Conservation (phyloP, 2,888 invertebrate species). For the Leptarthrus brevirostris region DNA sequence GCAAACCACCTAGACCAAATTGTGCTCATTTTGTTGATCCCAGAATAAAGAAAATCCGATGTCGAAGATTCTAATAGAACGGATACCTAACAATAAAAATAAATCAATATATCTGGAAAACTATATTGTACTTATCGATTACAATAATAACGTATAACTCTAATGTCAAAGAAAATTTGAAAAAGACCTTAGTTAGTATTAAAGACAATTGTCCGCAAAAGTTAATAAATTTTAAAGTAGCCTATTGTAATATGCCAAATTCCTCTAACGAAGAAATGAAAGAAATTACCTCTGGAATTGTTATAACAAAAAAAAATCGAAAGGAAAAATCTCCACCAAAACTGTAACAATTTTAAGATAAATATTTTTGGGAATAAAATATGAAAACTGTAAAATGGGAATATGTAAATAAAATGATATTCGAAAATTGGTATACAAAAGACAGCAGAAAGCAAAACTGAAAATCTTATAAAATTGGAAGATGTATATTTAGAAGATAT, state of each 20-base stretch:
- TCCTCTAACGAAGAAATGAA: slow-evolving; percentile 32
- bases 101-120: not conserved
- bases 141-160: not conserved
- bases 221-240: slow-evolving; percentile 22
- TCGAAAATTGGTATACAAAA: slow-evolving; percentile 40
- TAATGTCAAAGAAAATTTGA: not conserved
- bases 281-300: slow-evolving; percentile 33
- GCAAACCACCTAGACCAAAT: slow-evolving; percentile 13
- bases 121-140: not conserved
- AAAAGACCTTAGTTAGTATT: slow-evolving; percentile 28
- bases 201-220: slow-evolving; percentile 39
- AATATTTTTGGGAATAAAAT: slow-evolving; percentile 34
- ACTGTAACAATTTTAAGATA: slow-evolving; percentile 39
- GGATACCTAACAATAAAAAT: not conserved
- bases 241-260: slow-evolving; percentile 31
- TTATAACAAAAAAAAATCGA: slow-evolving; percentile 39
- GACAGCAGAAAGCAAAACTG: not conserved
- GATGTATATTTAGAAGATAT: not conserved
- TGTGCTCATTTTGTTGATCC: slow-evolving; percentile 40
- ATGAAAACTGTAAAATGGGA: slow-evolving; percentile 44
- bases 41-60: not conserved
- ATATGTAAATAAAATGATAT: slow-evolving; percentile 41
- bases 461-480: not conserved
- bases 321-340: slow-evolving; percentile 27
- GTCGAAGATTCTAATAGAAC: not conserved